Base-by-base conservation (phyloP, 2,797 vertebrate species). In the Enteromius fasciolatus region DNA sequence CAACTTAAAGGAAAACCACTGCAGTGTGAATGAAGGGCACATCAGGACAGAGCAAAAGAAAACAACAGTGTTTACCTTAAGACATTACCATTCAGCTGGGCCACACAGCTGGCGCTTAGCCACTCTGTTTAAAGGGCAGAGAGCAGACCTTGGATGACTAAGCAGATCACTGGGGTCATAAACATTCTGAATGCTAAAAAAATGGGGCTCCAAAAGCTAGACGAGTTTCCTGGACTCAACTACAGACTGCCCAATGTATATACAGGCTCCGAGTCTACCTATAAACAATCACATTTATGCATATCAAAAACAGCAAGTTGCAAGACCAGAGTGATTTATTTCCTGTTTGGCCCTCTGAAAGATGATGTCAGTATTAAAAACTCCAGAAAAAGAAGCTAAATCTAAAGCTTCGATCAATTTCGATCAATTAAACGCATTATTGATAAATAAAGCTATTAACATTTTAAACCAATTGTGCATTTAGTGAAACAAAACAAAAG, bases 141-240 rank as follows among this genome's bases (percentile, higher is more conserved):
- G 54, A 84, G 63, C 52, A 82, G 31, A 48, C 50, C 66, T 75
- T 72, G 61, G 28, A 73, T 83, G 50, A 77, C 23, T 54, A 41
- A 84, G 59, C 44, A 61, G 81, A 70, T 77, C 81, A 77, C 63
- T 33, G 74, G 74, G 81, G 81, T 77, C 81, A 77, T 31, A n/a
- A 54, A 36, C 75, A 66, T 59, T 41, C 57, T 48, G 36, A 39
- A 54, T 52, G 10, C 50, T 48, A 39, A 41, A 68, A 59, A 63
- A 68, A 63, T 44, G 17, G 52, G 12, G 5, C 25, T 41, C n/a
- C 44, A 17, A 39, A 11, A 66, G 33, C 17, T 59, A 75, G 20
- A 8, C 59, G 20, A 28, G 46, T 2, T 70, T 54, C 20, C 11
- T 75, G 39, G 18, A 14, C 12, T 36, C 3, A 11, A 3, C 59